phyloP scores from a whole-genome alignment of 2,888 invertebrate species.

The Epicampocera succincta region DNA sequence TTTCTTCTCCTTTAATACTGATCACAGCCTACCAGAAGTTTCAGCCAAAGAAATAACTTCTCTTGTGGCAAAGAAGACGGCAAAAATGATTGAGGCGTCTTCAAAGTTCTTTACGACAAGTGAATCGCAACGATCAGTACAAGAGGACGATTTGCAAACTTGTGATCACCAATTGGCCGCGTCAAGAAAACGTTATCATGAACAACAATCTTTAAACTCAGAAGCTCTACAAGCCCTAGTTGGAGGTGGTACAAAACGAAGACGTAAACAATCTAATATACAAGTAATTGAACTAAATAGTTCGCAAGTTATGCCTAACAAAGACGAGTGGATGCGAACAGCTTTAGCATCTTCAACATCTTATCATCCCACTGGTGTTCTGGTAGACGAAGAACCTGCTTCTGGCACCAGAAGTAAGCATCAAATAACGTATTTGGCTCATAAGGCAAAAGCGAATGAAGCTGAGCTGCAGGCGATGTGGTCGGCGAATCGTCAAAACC shows the following conservation, averaged over 20 bases:
- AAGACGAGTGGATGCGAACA: constrained; percentile 91
- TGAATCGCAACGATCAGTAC: constrained; percentile 9
- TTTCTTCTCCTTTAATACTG: constrained; percentile 80
- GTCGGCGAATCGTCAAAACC: constrained; percentile 92
- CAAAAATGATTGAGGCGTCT: constrained; percentile 77
- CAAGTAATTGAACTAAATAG: constrained; percentile 92
- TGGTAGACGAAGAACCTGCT: constrained; percentile 82
- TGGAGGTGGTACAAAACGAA: constrained; percentile 84
- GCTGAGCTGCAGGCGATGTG: constrained; percentile 96
- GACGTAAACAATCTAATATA: constrained; percentile 83
- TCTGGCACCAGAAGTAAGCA: constrained; percentile 91
- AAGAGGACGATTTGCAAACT: constrained; percentile 28
- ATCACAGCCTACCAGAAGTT: constrained; percentile 82
- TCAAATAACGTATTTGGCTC: constrained; percentile 97
- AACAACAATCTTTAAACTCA: constrained; percentile 71
- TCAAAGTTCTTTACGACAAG: constrained; percentile 71
- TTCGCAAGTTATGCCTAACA: constrained; percentile 89
- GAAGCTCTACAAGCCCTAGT: constrained; percentile 85
- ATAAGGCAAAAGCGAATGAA: constrained; percentile 96
- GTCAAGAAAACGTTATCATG: constrained; percentile 73
- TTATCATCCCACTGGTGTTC: constrained; percentile 81
- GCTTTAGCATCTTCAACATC: constrained; percentile 88
- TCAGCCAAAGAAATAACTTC: constrained; percentile 81
- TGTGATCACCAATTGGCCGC: constrained; percentile 57
- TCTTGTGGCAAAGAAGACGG: constrained; percentile 79